Evolutionary conservation across 1,140 invertebrate species (phyloP), one percentile per base, ranked within the genome.

Genomic region (Dendroctonus ponderosae): DNA sequence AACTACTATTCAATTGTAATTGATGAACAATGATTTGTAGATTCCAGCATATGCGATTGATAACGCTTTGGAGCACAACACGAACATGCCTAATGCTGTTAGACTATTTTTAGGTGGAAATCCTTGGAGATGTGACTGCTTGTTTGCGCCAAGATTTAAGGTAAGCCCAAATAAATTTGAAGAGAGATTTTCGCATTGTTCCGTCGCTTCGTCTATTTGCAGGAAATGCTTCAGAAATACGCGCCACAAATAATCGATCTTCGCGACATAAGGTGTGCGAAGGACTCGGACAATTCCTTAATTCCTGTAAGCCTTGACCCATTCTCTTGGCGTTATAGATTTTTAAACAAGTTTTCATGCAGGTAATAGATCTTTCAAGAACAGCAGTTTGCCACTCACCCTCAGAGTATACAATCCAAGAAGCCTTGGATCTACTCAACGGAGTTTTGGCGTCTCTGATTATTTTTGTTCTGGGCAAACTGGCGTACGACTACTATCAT

Each of bases 91-190:
- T 63, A 76, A 82, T 11, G 78, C 76, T 3, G 66, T 79, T 5
- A 75, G 80, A 64, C 78, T 93, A 11, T 85, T 83, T 71, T 79
- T 93, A 0, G 90, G 89, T 3, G 80, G 84, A 46, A 93, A 93
- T 81, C 88, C 90, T 0, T 93, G 90, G 90, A 82, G 85, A 61
- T 93, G 91, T 75, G 89, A 91, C 71, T 93, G 91, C 69, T 82
- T 84, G 42, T 92, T 90, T 72, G 89, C 87, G 5, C 89, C 90
- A 11, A 81, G 84, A 37, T 90, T 92, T 71, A 88, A 90, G 69
- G 84, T 85, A 79, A 49, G 5, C 26, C 26, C 26, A 26, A 56
- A 56, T 59, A 7, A 59, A 43, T 46, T 59, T 14, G 46, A 46
- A 46, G 4, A 26, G 1, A 26, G 26, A 1, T 26, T 26, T 26